Base-by-base conservation (phyloP, 1,140 invertebrate genomes). In the Harlomillsia oculata region DNA sequence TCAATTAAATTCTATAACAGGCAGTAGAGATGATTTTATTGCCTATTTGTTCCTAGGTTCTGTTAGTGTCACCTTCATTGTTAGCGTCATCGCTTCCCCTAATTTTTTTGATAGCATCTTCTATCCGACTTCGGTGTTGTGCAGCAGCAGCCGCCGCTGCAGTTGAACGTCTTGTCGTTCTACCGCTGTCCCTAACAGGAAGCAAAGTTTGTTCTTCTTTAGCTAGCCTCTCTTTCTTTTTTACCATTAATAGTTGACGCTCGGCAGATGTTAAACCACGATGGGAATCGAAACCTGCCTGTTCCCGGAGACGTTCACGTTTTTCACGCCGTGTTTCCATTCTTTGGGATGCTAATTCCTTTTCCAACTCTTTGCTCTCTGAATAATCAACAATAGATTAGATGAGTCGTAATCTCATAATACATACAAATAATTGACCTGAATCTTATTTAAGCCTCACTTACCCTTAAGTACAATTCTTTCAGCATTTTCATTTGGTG, bases 291-390 rank as follows among this genome's bases (percentile, higher is more conserved):
- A 29, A 21, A 40, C 28, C 30, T 29, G 53, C 14, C 18, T 45
- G 37, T 5, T 59, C 56, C 13, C 63, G 5, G 39, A 56, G 51
- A 25, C 62, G n/a, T 29, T 51, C 51, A 4, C 63, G 43, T 23
- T 57, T 59, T 34, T 65, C 63, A 16, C 63, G 26, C 8, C 63
- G 43, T 4, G 59, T 65, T 34, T 65, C 60, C 63, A 62, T 62
- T 37, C 60, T 65, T 29, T 62, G 59, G 16, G 56, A 43, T 3
- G 63, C 63, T 60, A 65, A 52, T 56, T 65, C 63, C 26, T 62
- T 65, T 32, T 65, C 63, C 20, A 65, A 36, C 41, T 65, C 63
- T 45, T 62, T 65, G 36, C 63, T 65, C 53, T 65, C 63, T 65
- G n/a, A n/a, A n/a, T n/a, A n/a, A n/a, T n/a, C n/a, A n/a, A n/a